Base-by-base conservation (phyloP, 2,888 invertebrate genomes). In the Formica aserva region DNA sequence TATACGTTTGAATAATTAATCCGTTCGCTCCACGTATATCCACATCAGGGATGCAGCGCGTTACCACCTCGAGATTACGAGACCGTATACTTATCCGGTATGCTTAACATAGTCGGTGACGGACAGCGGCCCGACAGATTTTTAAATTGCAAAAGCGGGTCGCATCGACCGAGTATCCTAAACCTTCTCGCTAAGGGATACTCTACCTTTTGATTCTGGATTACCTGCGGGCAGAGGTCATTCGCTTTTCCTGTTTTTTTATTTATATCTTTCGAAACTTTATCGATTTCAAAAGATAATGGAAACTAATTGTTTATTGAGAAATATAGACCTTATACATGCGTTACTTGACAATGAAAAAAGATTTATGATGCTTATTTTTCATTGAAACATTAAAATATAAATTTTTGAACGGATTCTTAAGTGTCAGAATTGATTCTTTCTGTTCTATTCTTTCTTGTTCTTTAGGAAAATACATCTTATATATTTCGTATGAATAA, bases 1-100 rank as follows among this genome's bases (percentile, higher is more conserved):
- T 62, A 38, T 18, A 11, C 71, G 71, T 60, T 78, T 78, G 78
- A 78, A 78, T 78, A 78, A 78, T 78, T 78, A 78, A 78, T 78
- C 45, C 32, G n/a, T 66, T 32, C 41, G n/a, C 15, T 48, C 48
- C 6, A 5, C 60, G 8, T 35, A 29, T 71, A 26, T 66, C 9
- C 8, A 4, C 45, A 38, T 72, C 71, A 52, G 35, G 18, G 29
- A 57, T 41, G 77, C 57, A 15, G 32, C 18, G 13, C 22, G 38
- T 78, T 48, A 55, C 35, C 35, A 26, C 18, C 8, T 60, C 13
- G 18, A 69, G 32, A 69, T 52, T 52, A 52, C 29, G 11, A 9
- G 26, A 15, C 15, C 32, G 52, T n/a, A 13, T 15, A 26, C 38
- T 38, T 65, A 38, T n/a, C 22, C 29, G 29, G 76, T 66, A 55